These are phyloP conservation scores for Pangasianodon gigas DNA, from an alignment of 2,113 vertebrate species.

Conservation along the genomic window DNA sequence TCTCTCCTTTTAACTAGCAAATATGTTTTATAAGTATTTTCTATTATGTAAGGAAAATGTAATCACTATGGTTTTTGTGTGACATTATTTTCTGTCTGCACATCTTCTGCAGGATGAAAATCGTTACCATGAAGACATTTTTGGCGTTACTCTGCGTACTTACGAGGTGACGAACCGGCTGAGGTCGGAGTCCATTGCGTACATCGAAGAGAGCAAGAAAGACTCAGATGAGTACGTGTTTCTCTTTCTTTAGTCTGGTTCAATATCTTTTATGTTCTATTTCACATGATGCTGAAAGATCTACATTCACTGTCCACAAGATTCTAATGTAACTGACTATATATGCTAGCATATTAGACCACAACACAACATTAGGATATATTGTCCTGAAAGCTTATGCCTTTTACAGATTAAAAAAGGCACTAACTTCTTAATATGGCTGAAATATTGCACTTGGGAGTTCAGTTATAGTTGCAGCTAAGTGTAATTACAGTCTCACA, in stretches of 20 bases:
- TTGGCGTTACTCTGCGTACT: constrained; percentile 94
- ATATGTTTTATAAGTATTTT: neutral
- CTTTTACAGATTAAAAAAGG: neutral
- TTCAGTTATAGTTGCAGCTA: neutral
- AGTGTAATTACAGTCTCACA: neutral
- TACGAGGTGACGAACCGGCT: constrained; percentile 98
- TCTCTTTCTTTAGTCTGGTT: neutral
- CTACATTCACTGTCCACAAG: neutral
- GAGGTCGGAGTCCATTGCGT: constrained; percentile 96
- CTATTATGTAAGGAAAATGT: neutral
- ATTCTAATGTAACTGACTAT: neutral
- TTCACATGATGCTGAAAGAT: neutral
- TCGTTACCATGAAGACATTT: constrained; percentile 97
- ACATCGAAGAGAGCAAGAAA: constrained; percentile 97
- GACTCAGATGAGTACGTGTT: constrained; percentile 91
- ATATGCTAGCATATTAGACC: neutral
- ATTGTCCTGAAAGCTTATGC: neutral
- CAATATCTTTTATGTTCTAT: neutral
- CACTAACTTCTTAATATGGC: neutral
- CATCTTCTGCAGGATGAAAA: constrained; percentile 85
- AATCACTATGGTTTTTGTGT: neutral
- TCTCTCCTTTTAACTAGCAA: neutral
- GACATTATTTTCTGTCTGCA: neutral
- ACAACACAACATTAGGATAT: neutral
- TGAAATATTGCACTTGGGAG: neutral